Percentiles rank a stretch among this genome's conserved stretches.
Evolutionary conservation across 2,888 invertebrate species (phyloP).

Genomic region (Megastigmus dorsalis): DNA sequence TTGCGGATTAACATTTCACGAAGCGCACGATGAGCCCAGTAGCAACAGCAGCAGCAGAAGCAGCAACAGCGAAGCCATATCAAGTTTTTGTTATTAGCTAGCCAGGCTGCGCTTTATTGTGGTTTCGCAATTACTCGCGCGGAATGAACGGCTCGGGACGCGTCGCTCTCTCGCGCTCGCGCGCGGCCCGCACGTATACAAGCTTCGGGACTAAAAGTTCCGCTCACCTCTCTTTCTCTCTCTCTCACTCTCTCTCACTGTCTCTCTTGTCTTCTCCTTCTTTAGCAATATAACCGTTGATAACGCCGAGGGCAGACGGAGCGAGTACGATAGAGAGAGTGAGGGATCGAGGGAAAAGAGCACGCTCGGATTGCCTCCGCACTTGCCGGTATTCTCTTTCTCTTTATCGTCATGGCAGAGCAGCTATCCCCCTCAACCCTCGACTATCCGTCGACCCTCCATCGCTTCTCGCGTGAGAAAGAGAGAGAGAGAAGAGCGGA

Average conservation of each 20-base stretch:
- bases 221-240: neutral
- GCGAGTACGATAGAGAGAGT: neutral
- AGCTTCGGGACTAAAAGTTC: slow-evolving; percentile 43
- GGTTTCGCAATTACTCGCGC: slow-evolving; percentile 53
- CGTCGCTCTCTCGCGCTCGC: no score
- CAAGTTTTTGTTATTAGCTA: slow-evolving; percentile 49
- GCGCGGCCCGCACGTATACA: neutral
- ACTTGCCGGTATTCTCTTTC: slow-evolving; percentile 14
- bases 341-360: neutral
- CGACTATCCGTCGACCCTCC: no score
- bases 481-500: neutral
- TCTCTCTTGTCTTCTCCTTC: no score
- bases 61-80: slow-evolving; percentile 44
- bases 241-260: neutral
- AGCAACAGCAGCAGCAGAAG: neutral
- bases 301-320: slow-evolving; percentile 2
- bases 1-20: slow-evolving; percentile 42
- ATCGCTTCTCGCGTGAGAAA: no score
- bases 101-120: slow-evolving; percentile 48
- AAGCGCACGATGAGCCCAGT: no score
- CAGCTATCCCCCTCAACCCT: no score
- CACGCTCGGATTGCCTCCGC: neutral
- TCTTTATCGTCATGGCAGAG: neutral
- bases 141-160: slow-evolving; percentile 15
- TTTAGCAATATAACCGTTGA: neutral